A percentile compares a stretch with the other conserved stretches of the same genome.
Evolutionary conservation across 2,113 vertebrate species (phyloP).

Genomic region (Chloroceryle aenea): DNA sequence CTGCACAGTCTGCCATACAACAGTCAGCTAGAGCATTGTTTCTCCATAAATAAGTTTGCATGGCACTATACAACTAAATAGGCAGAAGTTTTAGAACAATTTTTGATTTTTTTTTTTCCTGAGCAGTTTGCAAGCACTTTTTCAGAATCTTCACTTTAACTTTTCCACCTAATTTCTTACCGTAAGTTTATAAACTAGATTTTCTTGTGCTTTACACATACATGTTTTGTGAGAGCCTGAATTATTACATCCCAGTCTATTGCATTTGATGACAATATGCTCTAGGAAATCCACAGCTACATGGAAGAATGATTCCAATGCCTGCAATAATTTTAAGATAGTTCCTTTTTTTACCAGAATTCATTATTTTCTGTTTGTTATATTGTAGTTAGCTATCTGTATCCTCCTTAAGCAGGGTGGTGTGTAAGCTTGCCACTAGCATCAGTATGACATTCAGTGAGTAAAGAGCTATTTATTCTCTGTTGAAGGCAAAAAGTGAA

Average conservation of each 20-base stretch:
- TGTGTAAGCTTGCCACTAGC: background rate
- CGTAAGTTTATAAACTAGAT: background rate
- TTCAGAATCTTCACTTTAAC: background rate
- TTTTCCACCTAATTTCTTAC: background rate
- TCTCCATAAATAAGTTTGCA: background rate
- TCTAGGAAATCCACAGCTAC: background rate
- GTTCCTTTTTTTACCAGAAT: background rate
- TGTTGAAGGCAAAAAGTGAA: constrained; percentile 61
- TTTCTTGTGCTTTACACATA: constrained; percentile 66
- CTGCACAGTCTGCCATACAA: background rate
- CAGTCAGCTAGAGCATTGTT: background rate
- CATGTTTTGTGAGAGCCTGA: background rate
- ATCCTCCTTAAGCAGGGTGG: background rate
- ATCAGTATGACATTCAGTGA: constrained; percentile 28
- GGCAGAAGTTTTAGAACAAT: background rate
- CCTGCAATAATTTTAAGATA: background rate
- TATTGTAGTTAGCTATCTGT: background rate
- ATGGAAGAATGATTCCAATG: background rate
- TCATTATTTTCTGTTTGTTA: background rate
- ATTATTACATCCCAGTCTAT: background rate
- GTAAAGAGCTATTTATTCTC: background rate
- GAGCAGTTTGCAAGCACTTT: constrained; percentile 41
- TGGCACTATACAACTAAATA: background rate
- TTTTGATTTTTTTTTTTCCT: constrained; percentile 32
- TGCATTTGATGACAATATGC: background rate